Base-by-base conservation (phyloP, 2,113 vertebrate genomes). In the Chrysemys picta region DNA sequence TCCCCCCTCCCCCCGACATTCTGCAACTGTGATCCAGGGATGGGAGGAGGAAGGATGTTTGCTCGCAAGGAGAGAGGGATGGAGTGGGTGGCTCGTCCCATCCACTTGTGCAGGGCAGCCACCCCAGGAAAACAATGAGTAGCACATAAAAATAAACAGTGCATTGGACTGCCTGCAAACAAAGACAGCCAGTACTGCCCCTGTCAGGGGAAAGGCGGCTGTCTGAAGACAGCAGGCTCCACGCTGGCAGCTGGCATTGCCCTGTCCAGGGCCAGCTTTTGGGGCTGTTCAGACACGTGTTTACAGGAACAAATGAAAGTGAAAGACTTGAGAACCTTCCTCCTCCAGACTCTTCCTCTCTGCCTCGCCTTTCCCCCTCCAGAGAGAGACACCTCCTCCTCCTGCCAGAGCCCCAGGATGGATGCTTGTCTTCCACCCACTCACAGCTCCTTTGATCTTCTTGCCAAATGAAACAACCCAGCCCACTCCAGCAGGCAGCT, bases 231-330 rank as follows among this genome's bases (percentile, higher is more conserved):
- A 84, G 57, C 22, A 86, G 22, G 35, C 53, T 91, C 84, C n/a
- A 62, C 57, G 45, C 59, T 49, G 82, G 87, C 38, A 80, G 31
- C 31, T 10, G 80, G 82, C 17, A 8, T 13, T 49, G 59, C 82
- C 72, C 83, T 8, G n/a, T 4, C 62, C 82, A 84, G 80, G 59
- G 65, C 53, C 1, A 1, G 6, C 65, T 52, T 80, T 49, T 85
- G 88, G 22, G 72, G n/a, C 49, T 94, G 0, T 0, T 35, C 27
- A 53, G 53, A 6, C 25, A 31, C 84, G 45, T 0, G 0, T 78
- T 81, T 53, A 16, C 42, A 82, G 91, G 10, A 85, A 35, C 24
- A 56, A 90, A 89, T 0, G 93, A 97, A 97, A 96, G 96, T 93
- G 90, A 93, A 96, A 97, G 89, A 97, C 38, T 25, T 14, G 56